A percentile compares a stretch with the other conserved stretches of the same genome.
These are phyloP conservation scores for Noturus placidus DNA, from an alignment of 2,113 vertebrate species.

Conservation along the genomic window DNA sequence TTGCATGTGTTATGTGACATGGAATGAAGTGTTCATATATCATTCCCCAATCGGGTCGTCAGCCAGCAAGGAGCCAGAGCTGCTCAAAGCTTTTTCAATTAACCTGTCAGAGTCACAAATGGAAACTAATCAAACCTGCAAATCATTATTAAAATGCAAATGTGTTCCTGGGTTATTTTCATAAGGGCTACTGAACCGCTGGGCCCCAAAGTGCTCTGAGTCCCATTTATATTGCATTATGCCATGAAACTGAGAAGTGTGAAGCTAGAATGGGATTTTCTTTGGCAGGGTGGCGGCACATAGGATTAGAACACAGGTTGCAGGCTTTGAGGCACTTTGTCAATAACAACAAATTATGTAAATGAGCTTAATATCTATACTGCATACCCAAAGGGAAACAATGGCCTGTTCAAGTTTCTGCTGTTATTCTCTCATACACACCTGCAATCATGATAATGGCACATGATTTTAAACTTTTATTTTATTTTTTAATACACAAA, in stretches of 20 bases:
- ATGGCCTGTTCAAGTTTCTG: neutral
- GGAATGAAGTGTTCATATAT: constrained; percentile 44
- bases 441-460: neutral
- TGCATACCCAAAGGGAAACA: neutral
- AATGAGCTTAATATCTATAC: constrained; percentile 23
- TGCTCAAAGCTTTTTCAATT: constrained; percentile 45
- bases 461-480: neutral
- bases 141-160: constrained; percentile 57
- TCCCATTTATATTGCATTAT: constrained; percentile 46
- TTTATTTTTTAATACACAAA: neutral
- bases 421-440: neutral
- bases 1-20: constrained; percentile 19
- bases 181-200: constrained; percentile 18
- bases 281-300: constrained; percentile 12
- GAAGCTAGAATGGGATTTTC: constrained; percentile 25
- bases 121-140: constrained; percentile 48
- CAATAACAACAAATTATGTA: constrained; percentile 38
- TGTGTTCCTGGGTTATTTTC: constrained; percentile 36
- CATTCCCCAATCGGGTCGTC: constrained; percentile 31
- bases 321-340: constrained; percentile 18
- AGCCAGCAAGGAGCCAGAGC: neutral
- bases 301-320: constrained; percentile 2
- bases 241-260: constrained; percentile 11
- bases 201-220: constrained; percentile 10
- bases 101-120: constrained; percentile 50